Base-by-base conservation (phyloP, 1,140 invertebrate species). In the Drosophila ambigua region DNA sequence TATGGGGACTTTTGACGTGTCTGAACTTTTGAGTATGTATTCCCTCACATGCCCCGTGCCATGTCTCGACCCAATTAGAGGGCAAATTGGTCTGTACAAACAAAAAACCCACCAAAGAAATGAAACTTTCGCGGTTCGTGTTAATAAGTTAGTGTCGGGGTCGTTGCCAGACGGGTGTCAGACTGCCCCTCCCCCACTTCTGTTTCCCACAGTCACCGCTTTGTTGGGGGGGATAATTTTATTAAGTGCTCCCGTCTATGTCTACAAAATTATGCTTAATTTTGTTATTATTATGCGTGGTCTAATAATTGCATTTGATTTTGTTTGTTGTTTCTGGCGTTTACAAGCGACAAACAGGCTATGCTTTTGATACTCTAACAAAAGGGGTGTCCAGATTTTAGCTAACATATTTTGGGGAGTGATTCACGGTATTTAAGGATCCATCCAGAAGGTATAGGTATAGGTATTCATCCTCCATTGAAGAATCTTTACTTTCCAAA, bases 221-320 rank as follows among this genome's bases (percentile, higher is more conserved):
- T 39, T 13, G 35, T 39, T 39, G 35, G 3, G 35, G 35, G 49
- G n/a, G 13, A 53, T 74, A 65, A 58, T 74, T 55, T 60, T 35
- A 60, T 59, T 65, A 66, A 69, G 35, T 54, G 61, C 48, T 16
- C 9, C 11, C 35, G 35, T 39, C 35, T 39, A 39, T 57, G 51
- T 58, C 52, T 60, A 49, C 41, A 20, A 41, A 60, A 74, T 75
- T 74, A 60, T 55, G 35, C 45, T 61, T 26, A 61, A 79, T 80
- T 69, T 65, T 59, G 53, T 53, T 63, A 55, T 61, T 45, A 48
- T 66, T 53, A 26, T 60, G 43, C 26, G 26, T 52, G 51, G 62
- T 49, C 43, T 46, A 52, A 66, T 80, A 80, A 80, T 76, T 80
- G 66, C 67, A 75, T 79, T 79, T 65, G 39, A 63, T 69, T 72